Base-by-base conservation (phyloP, 2,797 vertebrate species). In the Syncerus caffer region DNA sequence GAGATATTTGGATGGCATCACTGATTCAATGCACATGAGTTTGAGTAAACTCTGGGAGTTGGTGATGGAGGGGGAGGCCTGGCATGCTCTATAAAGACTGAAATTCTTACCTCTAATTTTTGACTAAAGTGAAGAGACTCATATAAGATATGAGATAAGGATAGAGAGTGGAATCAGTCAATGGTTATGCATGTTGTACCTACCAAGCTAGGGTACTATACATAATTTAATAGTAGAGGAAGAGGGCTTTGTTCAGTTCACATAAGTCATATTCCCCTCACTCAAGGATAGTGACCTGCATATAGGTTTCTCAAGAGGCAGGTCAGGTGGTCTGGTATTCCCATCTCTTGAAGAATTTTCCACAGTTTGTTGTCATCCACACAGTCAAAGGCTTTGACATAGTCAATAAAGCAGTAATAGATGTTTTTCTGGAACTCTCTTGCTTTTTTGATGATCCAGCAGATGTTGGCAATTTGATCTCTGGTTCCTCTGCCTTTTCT, bases 141-240 rank as follows among this genome's bases (percentile, higher is more conserved):
- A 19, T 9, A 21, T 19, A 57, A 3, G 45, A 38, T 10, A 0
- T 0, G 2, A 50, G 21, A 4, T 27, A 55, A 80, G 27, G 27
- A 11, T 9, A 10, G 31, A 7, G 31, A 85, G 4, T 8, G 2
- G 4, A 51, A 23, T 82, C 45, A 55, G 53, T 62, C 79, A 21
- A 57, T 60, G 45, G 57, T 25, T 29, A 29, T 9, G 55, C 7
- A 29, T 51, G 21, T 78, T 60, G 42, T 42, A 27, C 58, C 51
- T 29, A 53, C 25, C n/a, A 38, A 71, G 50, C 80, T 82, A 53
- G 51, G 29, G 47, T 47, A 38, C 19, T 53, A 13, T 19, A 27
- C 34, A 25, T 34, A 71, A 85, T 55, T 86, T 84, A 79, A 90
- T 25, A 3, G 25, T 34, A 13, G 47, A 23, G 6, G 10, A 60